Conservation (phyloP, 2,113 vertebrate genomes). For the Phylloscopus whistleri region DNA sequence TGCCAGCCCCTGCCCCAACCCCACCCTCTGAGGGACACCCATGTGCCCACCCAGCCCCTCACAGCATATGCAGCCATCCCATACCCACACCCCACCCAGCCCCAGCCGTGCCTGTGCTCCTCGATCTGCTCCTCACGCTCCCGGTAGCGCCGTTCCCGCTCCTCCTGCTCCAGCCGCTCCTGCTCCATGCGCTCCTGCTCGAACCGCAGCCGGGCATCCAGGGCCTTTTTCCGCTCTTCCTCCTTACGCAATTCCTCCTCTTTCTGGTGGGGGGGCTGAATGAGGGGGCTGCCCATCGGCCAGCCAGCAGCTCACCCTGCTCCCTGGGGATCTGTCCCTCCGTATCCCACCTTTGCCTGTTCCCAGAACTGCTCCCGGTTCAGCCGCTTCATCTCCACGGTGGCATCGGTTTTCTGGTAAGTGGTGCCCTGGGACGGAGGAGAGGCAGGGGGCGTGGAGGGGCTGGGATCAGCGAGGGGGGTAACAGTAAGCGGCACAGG, state of each 20-base stretch:
- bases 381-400: constrained; percentile 96
- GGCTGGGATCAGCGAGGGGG: background rate
- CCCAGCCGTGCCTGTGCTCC: constrained; percentile 83
- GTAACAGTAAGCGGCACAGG: background rate
- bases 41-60: rapidly evolving
- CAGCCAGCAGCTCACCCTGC: rapidly evolving
- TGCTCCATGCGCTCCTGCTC: constrained; percentile 96
- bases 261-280: constrained; percentile 69
- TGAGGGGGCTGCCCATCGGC: background rate
- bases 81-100: rapidly evolving
- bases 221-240: constrained; percentile 87
- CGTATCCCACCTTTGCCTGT: constrained; percentile 85
- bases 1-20: background rate
- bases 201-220: constrained; percentile 89
- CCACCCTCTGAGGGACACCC: background rate
- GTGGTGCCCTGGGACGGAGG: constrained; percentile 83
- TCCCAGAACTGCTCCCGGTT: constrained; percentile 99
- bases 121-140: constrained; percentile 93
- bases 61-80: rapidly evolving
- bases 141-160: constrained; percentile 87
- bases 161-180: constrained; percentile 93
- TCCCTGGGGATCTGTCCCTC: background rate
- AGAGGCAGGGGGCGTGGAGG: background rate
- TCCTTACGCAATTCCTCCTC: constrained; percentile 96
- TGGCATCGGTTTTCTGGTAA: constrained; percentile 95